Conservation (phyloP, 2,888 invertebrate species). For the Hypselothyrea guttata region DNA sequence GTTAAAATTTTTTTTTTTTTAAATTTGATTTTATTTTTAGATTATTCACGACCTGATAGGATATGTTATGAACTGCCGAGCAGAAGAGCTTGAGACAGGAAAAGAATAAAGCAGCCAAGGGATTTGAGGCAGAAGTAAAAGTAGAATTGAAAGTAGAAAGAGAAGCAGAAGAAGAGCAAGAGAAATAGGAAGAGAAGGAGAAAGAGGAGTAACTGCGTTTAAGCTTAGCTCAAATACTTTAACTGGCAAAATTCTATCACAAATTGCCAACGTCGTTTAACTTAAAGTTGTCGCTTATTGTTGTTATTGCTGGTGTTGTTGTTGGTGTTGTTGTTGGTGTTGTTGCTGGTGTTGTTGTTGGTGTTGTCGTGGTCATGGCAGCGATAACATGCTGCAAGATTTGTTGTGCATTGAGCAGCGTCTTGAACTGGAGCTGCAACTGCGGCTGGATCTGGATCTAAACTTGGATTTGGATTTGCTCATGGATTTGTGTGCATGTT, state of each 20-base stretch:
- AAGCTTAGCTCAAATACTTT: constrained; percentile 34
- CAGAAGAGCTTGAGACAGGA: too few relatives aligned
- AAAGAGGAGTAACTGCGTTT: constrained; percentile 20
- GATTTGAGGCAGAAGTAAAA: neutral
- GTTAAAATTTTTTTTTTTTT: too few relatives aligned
- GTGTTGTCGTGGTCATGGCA: constrained; percentile 65
- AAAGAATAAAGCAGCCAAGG: too few relatives aligned
- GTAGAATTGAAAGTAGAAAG: neutral
- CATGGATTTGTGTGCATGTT: constrained; percentile 26
- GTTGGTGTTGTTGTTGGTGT: constrained; percentile 14
- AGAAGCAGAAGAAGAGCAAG: neutral
- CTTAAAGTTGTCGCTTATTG: constrained; percentile 28
- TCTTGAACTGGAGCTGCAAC: constrained; percentile 28
- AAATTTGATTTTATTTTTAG: too few relatives aligned
- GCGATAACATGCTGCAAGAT: constrained; percentile 70
- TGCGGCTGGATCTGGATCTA: constrained; percentile 11
- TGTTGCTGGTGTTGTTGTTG: constrained; percentile 27
- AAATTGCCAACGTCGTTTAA: constrained; percentile 66
- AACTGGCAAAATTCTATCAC: constrained; percentile 67
- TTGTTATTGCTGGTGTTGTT: constrained; percentile 29
- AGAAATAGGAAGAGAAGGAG: too few relatives aligned
- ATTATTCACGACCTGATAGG: too few relatives aligned
- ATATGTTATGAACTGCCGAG: too few relatives aligned
- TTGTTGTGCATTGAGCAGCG: constrained; percentile 60
- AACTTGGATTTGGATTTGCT: constrained; percentile 21